These are phyloP conservation scores for Arnoldichthys spilopterus DNA, from an alignment of 2,797 vertebrate species.

Conservation along the genomic window DNA sequence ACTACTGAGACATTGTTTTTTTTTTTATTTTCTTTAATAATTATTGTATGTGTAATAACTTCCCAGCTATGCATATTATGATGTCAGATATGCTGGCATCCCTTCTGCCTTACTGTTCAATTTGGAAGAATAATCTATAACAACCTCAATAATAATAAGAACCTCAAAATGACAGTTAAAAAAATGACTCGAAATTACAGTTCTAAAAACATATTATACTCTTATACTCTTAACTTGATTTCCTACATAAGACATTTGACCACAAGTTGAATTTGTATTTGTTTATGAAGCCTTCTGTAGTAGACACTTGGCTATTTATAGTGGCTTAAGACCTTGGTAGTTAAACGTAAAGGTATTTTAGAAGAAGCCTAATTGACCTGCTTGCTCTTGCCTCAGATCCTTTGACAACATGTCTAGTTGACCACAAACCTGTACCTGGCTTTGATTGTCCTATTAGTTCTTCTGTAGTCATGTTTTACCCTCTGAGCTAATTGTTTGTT, in stretches of 20 bases:
- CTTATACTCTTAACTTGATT: neutral
- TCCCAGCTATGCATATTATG: neutral
- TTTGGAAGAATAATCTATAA: constrained; percentile 11
- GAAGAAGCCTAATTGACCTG: neutral
- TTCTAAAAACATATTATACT: no score
- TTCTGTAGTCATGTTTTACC: neutral
- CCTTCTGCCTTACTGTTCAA: neutral
- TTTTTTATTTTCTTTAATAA: no score
- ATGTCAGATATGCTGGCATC: neutral
- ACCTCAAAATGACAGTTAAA: no score
- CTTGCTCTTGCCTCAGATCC: neutral
- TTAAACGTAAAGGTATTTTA: neutral
- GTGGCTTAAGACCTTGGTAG: neutral
- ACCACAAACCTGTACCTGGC: neutral
- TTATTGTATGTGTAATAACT: neutral
- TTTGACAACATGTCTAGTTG: neutral
- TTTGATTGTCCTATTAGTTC: neutral
- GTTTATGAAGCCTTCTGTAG: neutral
- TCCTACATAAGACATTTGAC: neutral
- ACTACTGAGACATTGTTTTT: neutral
- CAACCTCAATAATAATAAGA: neutral
- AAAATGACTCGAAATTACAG: no score
- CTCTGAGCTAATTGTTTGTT: constrained; percentile 24
- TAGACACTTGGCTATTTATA: neutral
- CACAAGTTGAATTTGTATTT: neutral